Conservation (phyloP, 2,888 invertebrate species). For the Meteorus colon region DNA sequence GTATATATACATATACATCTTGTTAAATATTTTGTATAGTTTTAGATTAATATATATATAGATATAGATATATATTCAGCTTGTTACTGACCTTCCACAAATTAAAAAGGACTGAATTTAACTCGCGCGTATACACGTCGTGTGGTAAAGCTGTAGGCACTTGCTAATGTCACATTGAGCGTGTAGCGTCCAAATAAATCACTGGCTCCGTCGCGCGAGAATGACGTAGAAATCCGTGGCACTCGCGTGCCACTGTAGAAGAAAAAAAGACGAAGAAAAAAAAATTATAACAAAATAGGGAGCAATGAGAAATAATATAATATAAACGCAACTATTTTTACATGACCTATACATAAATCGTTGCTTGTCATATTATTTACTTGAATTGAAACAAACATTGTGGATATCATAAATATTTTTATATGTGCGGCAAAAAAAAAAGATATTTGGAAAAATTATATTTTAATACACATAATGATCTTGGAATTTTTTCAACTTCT, state of each 20-base stretch:
- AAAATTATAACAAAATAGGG: background rate
- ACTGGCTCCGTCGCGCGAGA: conserved; percentile 9
- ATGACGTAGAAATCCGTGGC: background rate
- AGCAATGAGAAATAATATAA: background rate
- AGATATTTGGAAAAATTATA: background rate
- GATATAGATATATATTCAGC: background rate
- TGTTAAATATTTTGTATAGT: background rate
- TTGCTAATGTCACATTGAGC: conserved; percentile 4
- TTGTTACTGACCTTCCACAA: conserved; percentile 23
- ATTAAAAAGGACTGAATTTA: conserved; percentile 16
- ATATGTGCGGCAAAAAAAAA: background rate
- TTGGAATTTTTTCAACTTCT: too few species aligned
- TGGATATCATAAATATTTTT: background rate
- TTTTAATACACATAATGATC: background rate
- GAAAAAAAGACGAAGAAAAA: background rate
- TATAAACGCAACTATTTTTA: conserved; percentile 11
- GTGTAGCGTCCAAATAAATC: conserved; percentile 16
- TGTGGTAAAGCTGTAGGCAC: conserved; percentile 17
- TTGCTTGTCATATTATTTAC: background rate
- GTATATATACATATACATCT: background rate
- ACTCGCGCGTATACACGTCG: conserved; percentile 16
- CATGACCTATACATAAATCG: conserved; percentile 18
- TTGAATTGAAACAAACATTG: background rate
- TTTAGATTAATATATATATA: background rate
- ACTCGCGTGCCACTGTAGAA: conserved; percentile 13